Percentiles rank a stretch among this genome's conserved stretches.
These are phyloP conservation scores for Sceloporus tristichus DNA, from an alignment of 2,113 vertebrate species.

Conservation along the genomic window DNA sequence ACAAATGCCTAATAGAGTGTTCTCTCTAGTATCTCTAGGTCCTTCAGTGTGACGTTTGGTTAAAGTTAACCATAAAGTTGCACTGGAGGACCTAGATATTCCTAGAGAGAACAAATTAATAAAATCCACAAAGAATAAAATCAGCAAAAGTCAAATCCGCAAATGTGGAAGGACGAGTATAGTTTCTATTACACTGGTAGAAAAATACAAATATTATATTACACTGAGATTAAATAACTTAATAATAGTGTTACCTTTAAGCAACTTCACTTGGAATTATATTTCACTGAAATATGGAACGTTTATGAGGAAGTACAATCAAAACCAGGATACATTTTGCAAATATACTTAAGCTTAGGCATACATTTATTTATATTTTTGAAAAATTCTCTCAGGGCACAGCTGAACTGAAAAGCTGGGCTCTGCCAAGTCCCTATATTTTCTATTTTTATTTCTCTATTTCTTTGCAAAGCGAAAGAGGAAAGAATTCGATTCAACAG, in stretches of 20 bases:
- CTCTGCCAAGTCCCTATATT: neutral
- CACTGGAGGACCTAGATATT: too few relatives aligned
- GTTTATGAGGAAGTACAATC: neutral
- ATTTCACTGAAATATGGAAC: neutral
- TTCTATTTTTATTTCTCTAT: too few relatives aligned
- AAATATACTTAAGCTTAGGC: neutral
- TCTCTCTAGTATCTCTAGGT: too few relatives aligned
- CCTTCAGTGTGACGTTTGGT: too few relatives aligned
- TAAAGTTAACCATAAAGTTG: too few relatives aligned
- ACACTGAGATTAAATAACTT: conserved; percentile 3
- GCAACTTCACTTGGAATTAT: neutral
- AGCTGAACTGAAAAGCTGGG: neutral
- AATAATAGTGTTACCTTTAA: neutral
- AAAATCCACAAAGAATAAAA: too few relatives aligned
- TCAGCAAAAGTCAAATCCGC: too few relatives aligned
- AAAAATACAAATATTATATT: too few relatives aligned
- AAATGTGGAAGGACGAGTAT: too few relatives aligned
- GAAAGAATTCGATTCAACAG: neutral
- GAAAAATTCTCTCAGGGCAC: neutral
- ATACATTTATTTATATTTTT: neutral
- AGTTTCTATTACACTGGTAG: too few relatives aligned
- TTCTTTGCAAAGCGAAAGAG: neutral
- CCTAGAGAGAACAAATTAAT: too few relatives aligned
- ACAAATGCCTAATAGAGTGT: too few relatives aligned
- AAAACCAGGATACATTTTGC: neutral